These are phyloP conservation scores for Psilopogon haemacephalus DNA, from an alignment of 2,113 vertebrate genomes.

Conservation along the genomic window DNA sequence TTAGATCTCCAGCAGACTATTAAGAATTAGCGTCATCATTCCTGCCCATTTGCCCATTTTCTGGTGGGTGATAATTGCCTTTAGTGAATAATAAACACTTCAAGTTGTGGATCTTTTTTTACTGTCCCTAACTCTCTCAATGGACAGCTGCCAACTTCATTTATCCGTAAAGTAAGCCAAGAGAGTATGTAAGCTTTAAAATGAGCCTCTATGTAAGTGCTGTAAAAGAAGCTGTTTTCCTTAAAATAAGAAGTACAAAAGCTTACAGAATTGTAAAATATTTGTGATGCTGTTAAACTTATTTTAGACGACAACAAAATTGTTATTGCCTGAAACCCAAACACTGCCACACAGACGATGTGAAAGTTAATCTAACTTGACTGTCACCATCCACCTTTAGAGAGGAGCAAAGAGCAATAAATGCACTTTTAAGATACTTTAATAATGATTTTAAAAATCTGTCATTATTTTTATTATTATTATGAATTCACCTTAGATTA, in stretches of 20 bases:
- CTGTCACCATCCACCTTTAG: neutral
- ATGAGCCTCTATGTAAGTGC: neutral
- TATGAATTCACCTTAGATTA: neutral
- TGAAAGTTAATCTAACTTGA: neutral
- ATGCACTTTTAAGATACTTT: neutral
- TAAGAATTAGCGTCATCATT: neutral
- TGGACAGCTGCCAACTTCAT: constrained; percentile 31
- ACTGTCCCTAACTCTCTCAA: neutral
- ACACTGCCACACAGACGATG: neutral
- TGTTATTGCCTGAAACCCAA: constrained; percentile 41
- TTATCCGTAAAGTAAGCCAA: neutral
- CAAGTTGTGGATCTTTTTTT: neutral
- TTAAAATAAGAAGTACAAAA: constrained; percentile 21
- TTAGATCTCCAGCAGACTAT: neutral
- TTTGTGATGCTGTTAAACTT: neutral
- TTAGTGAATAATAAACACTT: neutral
- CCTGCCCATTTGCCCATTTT: neutral
- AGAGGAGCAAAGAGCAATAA: neutral
- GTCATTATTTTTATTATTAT: too few relatives aligned
- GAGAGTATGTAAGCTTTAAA: constrained; percentile 23
- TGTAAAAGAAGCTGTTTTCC: constrained; percentile 17
- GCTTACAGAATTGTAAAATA: neutral
- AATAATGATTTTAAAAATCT: too few relatives aligned
- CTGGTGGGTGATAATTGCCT: neutral
- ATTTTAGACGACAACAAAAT: constrained; percentile 6